phyloP scores from a whole-genome alignment of 1,140 invertebrate species.

The Brachionus paranguensis region DNA sequence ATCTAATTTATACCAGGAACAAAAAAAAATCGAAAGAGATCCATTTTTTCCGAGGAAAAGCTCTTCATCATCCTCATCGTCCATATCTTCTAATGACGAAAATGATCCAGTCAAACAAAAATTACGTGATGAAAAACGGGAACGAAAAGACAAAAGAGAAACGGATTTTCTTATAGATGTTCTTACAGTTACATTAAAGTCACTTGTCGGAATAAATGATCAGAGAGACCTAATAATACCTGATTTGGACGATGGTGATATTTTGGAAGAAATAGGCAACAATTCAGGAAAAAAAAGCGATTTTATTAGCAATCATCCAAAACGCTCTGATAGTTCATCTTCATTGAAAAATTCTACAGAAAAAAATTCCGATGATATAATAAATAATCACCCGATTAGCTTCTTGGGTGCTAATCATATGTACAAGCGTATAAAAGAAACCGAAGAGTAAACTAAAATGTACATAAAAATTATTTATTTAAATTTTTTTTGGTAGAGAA shows the following conservation, averaged over 20 bases:
- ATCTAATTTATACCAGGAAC: neutral
- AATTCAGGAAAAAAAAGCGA: neutral
- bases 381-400: neutral
- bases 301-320: neutral
- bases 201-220: neutral
- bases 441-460: neutral
- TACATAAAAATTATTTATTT: neutral
- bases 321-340: neutral
- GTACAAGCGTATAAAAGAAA: neutral
- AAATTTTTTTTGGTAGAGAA: conserved; percentile 47
- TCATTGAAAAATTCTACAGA: neutral
- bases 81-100: neutral
- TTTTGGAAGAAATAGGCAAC: neutral
- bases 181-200: neutral
- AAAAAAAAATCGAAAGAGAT: conserved; percentile 8
- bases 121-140: neutral
- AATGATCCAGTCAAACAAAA: neutral
- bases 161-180: conserved; percentile 3
- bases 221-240: neutral
- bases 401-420: neutral
- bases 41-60: conserved; percentile 17
- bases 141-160: conserved; percentile 36
- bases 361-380: neutral
- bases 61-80: conserved; percentile 6
- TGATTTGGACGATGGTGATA: conserved; percentile 4